phyloP scores from a whole-genome alignment of 2,113 vertebrate species.

The Macquaria ambigua region DNA sequence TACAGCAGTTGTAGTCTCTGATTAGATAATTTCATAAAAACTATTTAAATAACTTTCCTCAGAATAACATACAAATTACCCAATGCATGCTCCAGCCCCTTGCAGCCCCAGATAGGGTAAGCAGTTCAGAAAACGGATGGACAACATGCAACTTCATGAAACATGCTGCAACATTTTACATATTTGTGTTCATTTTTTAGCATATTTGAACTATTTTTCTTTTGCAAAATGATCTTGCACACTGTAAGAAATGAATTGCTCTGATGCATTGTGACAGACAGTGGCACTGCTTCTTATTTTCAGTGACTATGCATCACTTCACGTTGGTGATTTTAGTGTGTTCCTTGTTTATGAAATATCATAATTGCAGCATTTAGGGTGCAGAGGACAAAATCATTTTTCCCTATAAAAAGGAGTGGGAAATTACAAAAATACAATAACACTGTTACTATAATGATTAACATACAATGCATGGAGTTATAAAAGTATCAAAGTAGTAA shows the following conservation, averaged over 20 bases:
- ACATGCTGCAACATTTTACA: neutral
- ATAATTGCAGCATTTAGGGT: neutral
- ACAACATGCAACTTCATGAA: neutral
- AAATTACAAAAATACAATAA: neutral
- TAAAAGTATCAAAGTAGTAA: neutral
- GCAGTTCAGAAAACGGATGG: neutral
- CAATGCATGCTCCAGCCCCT: neutral
- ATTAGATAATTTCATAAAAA: slow-evolving; percentile 13
- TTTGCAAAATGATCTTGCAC: neutral
- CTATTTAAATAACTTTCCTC: neutral
- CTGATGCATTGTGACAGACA: neutral
- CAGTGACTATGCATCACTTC: neutral
- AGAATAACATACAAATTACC: neutral
- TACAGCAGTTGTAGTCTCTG: neutral
- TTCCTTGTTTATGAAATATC: neutral
- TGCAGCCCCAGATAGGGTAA: neutral
- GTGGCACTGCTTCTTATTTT: neutral
- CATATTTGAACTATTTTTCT: neutral
- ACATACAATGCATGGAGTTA: neutral
- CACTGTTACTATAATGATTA: neutral
- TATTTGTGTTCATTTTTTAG: slow-evolving; percentile 1
- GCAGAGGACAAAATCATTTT: neutral
- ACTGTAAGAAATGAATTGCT: neutral
- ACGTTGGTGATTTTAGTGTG: neutral
- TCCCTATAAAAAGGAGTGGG: neutral